phyloP scores from a whole-genome alignment of 2,113 vertebrate species.

The Atractosteus spatula region DNA sequence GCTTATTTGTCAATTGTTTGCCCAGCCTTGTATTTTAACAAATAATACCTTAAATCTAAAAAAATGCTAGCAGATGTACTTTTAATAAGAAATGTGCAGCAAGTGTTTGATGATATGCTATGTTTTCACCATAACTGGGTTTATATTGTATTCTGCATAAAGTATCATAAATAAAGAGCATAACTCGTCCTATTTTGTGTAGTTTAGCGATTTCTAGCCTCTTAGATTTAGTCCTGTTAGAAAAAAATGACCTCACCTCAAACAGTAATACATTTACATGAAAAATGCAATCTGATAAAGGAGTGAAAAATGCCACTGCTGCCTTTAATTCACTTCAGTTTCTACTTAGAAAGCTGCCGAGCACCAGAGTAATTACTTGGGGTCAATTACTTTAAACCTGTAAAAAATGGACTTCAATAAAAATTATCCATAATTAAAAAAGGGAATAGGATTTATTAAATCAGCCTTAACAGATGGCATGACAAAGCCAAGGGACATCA shows the following conservation, averaged over 20 bases:
- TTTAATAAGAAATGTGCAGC: no score
- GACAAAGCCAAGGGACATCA: not conserved
- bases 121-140: no score
- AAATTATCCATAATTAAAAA: conserved; percentile 29
- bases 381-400: conserved; percentile 66
- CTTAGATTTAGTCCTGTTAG: conserved; percentile 4
- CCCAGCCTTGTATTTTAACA: no score
- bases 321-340: conserved; percentile 58
- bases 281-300: conserved; percentile 51
- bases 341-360: conserved; percentile 45
- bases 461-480: conserved; percentile 9
- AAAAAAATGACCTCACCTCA: conserved; percentile 20
- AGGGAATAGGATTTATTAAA: conserved; percentile 38
- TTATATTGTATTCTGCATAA: no score
- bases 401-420: conserved; percentile 36
- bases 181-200: not conserved
- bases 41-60: no score
- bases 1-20: no score
- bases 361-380: conserved; percentile 71
- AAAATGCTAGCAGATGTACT: no score
- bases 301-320: conserved; percentile 54
- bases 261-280: conserved; percentile 41
- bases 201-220: conserved; percentile 11
- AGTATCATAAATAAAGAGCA: no score
- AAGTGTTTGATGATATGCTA: no score